These are phyloP conservation scores for Drosophila paranaensis DNA, from an alignment of 2,888 invertebrate species.

Conservation along the genomic window DNA sequence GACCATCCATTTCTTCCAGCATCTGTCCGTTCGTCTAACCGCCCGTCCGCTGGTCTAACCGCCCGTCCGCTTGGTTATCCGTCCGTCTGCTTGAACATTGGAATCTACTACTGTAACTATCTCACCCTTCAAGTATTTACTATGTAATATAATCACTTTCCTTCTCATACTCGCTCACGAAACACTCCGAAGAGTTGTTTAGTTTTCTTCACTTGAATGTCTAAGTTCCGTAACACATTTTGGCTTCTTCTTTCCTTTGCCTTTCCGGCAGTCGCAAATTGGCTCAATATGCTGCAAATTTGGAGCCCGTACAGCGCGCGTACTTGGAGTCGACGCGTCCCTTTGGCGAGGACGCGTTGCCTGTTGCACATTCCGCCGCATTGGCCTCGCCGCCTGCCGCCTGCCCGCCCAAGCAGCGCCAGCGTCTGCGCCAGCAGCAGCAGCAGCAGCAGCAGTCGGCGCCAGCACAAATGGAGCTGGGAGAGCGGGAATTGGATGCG, in stretches of 20 bases:
- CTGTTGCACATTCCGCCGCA: constrained; percentile 66
- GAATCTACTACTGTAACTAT: not conserved
- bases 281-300: constrained; percentile 74
- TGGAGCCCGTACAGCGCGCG: constrained; percentile 73
- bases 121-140: not conserved
- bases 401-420: constrained; percentile 74
- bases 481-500: constrained; percentile 26
- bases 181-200: not conserved
- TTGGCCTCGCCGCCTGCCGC: constrained; percentile 67
- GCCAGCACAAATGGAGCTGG: constrained; percentile 21
- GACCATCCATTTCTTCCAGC: too few relatives aligned
- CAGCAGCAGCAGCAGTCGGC: constrained; percentile 42
- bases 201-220: too few relatives aligned
- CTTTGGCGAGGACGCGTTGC: constrained; percentile 63
- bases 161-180: not conserved
- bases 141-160: too few relatives aligned
- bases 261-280: constrained; percentile 66
- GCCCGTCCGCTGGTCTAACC: not conserved
- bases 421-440: constrained; percentile 62
- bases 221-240: too few relatives aligned
- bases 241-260: constrained; percentile 5
- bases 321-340: constrained; percentile 73
- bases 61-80: not conserved
- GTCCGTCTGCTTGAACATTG: not conserved
- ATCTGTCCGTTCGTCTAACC: not conserved